Percentiles rank a stretch among this genome's conserved stretches.
Conservation (phyloP, 2,797 vertebrate genomes). For the Pelobates cultripes region DNA sequence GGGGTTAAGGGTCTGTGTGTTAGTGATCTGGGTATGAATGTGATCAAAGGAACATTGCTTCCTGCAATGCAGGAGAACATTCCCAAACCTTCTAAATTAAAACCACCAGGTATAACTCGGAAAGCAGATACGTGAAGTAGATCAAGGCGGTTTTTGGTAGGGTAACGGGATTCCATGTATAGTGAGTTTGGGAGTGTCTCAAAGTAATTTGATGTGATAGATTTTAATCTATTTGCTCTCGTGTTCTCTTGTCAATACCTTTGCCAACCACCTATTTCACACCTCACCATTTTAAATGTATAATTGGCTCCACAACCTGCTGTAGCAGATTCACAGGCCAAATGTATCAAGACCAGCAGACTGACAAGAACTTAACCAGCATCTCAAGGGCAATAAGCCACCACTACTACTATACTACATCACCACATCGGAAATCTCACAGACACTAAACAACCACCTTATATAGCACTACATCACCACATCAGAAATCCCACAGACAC, state of each 20-base stretch:
- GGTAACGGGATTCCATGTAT: not conserved
- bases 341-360: not conserved
- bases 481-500: no score
- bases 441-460: not conserved
- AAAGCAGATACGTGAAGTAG: conserved; percentile 23
- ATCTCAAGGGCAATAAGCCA: no score
- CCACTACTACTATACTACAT: not conserved
- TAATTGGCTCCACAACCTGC: not conserved
- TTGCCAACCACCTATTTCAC: not conserved
- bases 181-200: not conserved
- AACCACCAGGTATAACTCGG: conserved; percentile 44
- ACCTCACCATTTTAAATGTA: not conserved
- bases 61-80: conserved; percentile 57
- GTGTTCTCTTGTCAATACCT: not conserved
- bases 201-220: conserved; percentile 11
- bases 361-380: no score
- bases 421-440: not conserved
- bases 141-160: conserved; percentile 8
- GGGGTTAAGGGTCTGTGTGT: conserved; percentile 33
- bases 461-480: no score
- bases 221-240: conserved; percentile 3
- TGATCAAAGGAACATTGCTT: conserved; percentile 54
- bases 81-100: conserved; percentile 51
- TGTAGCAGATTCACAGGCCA: not conserved
- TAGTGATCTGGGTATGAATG: conserved; percentile 30